Base-by-base conservation (phyloP, 2,797 vertebrate genomes). In the Okamejei kenojei region DNA sequence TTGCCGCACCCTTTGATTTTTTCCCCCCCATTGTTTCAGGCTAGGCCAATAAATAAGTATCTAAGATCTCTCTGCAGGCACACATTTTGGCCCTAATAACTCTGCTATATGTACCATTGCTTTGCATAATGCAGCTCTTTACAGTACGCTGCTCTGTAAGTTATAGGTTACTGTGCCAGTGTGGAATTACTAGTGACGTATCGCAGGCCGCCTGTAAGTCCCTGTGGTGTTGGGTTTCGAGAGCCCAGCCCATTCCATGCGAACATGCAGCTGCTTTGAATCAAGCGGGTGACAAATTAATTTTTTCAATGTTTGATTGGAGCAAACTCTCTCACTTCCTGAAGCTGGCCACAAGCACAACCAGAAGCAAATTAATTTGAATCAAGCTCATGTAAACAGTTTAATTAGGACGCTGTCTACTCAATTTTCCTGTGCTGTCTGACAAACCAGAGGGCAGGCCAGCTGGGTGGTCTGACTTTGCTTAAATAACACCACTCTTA, bases 281-380 rank as follows among this genome's bases (percentile, higher is more conserved):
- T 84, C 81, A 84, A 84, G 11, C n/a, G 58, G 54, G 63, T 29
- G 61, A n/a, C 54, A n/a, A 84, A 61, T 84, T 61, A 84, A 84
- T 84, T n/a, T 63, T 58, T 58, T 26, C 54, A 63, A 63, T 61
- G 58, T 84, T 84, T 84, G 81, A 84, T 84, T 84, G 81, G 81
- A 84, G 81, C 81, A 61, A 63, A 84, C 29, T 29, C 58, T 61
- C 81, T 17, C 81, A 84, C 58, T 84, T 84, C 81, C 58, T 84
- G 81, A 61, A 29, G 17, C 81, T 61, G 54, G 81, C 26, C 58
- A 84, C 58, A 84, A 63, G 54, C 54, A 63, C 61, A 84, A 29
- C 54, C 81, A 84, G 81, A 63, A 84, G 81, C 58, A 84, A 84
- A 84, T 84, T 84, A 58, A 58, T 84, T 84, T n/a, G 81, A 84